phyloP scores from a whole-genome alignment of 1,140 invertebrate species.

The Trichonephila clavata region DNA sequence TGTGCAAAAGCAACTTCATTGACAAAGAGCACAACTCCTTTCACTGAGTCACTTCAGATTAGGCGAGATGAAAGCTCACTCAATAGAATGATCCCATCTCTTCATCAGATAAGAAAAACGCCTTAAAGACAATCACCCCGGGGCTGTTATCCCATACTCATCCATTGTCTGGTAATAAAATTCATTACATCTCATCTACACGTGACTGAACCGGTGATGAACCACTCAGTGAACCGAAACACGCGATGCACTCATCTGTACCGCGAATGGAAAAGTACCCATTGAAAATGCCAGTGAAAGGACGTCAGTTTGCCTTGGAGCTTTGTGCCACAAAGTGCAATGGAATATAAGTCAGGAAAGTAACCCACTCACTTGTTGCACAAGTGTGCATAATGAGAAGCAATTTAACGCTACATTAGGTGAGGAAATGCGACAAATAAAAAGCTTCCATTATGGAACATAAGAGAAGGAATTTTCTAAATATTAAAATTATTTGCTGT shows the following conservation, averaged over 20 bases:
- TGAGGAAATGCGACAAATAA: slow-evolving; percentile 3
- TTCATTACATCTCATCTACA: slow-evolving; percentile 36
- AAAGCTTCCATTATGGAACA: not conserved
- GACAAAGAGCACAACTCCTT: too few species aligned
- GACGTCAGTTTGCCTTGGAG: slow-evolving; percentile 21
- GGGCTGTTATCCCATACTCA: slow-evolving; percentile 21
- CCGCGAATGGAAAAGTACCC: slow-evolving; percentile 13
- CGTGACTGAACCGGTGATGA: slow-evolving; percentile 36
- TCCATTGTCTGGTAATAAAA: slow-evolving; percentile 45
- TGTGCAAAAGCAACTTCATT: too few species aligned
- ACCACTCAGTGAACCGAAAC: slow-evolving; percentile 42
- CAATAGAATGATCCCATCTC: not conserved
- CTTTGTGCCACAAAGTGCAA: slow-evolving; percentile 36
- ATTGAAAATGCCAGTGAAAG: slow-evolving; percentile 39
- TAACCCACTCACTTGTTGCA: slow-evolving; percentile 20
- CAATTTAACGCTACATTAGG: slow-evolving; percentile 75
- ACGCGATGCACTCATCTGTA: slow-evolving; percentile 19
- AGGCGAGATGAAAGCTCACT: not conserved
- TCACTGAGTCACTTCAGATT: too few species aligned
- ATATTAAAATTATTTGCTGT: not conserved
- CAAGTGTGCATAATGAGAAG: not conserved
- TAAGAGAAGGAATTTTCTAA: not conserved
- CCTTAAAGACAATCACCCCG: not conserved
- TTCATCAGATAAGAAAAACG: not conserved
- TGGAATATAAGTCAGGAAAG: slow-evolving; percentile 60